Percentiles rank a stretch among this genome's conserved stretches.
Evolutionary conservation across 2,113 vertebrate species (phyloP).

Genomic region (Ophthalmotilapia sp.): DNA sequence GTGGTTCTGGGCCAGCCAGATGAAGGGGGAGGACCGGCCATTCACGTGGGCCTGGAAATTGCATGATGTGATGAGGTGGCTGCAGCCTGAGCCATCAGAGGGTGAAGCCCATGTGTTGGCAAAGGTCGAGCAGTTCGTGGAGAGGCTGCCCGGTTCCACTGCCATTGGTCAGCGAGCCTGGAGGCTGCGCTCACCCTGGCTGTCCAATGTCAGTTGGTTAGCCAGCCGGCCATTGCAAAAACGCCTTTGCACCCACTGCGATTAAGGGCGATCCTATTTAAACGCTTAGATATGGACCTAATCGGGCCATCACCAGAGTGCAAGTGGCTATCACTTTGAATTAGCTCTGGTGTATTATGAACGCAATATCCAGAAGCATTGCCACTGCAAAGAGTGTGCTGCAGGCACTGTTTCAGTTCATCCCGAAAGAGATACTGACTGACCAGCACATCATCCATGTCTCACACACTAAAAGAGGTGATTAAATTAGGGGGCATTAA

Average conservation of each 20-base stretch:
- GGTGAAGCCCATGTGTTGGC: background rate
- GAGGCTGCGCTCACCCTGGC: background rate
- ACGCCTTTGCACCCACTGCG: accelerated
- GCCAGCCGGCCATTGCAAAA: background rate
- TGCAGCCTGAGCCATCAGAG: background rate
- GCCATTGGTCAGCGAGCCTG: background rate
- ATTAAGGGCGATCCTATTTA: background rate
- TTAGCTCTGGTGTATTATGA: accelerated
- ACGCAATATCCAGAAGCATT: background rate
- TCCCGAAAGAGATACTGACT: accelerated
- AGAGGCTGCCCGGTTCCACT: background rate
- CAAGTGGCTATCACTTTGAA: background rate
- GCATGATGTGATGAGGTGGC: background rate
- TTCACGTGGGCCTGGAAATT: background rate
- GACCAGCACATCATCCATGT: background rate
- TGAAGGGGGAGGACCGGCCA: background rate
- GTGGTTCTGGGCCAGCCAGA: no score
- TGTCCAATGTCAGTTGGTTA: background rate
- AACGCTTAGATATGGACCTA: accelerated
- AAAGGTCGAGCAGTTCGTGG: background rate
- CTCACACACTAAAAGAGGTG: background rate
- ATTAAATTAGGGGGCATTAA: background rate
- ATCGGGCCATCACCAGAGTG: background rate
- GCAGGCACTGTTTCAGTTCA: background rate
- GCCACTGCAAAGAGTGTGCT: background rate